Evolutionary conservation across 2,888 invertebrate genomes (phyloP).

Genomic region (Acanthosepion pharaonis): DNA sequence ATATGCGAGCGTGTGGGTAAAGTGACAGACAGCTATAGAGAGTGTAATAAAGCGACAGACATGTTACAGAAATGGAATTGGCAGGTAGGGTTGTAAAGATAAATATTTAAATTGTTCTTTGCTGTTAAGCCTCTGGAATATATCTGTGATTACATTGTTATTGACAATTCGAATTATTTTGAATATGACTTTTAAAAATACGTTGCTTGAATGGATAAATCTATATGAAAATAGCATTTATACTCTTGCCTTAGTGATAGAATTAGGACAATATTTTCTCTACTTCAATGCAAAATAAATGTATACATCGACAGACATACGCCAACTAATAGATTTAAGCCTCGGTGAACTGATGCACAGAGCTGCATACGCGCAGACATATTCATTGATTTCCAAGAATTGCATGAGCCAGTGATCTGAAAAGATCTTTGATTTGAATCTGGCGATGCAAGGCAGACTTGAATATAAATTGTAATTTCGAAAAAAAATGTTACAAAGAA

Average conservation of each 20-base stretch:
- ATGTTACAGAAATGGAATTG: neutral
- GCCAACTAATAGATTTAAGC: neutral
- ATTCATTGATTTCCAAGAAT: neutral
- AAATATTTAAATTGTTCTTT: neutral
- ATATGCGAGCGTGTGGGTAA: too few relatives aligned
- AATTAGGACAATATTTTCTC: neutral
- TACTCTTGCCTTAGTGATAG: neutral
- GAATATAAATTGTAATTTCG: neutral
- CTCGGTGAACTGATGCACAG: neutral
- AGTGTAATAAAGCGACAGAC: neutral
- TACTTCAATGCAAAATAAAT: neutral
- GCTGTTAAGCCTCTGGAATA: neutral
- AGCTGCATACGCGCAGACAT: neutral
- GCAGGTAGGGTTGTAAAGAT: too few relatives aligned
- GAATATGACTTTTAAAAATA: neutral
- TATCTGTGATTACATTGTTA: neutral
- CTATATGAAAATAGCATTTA: neutral
- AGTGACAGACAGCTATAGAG: neutral
- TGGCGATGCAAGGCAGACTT: neutral
- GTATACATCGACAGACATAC: neutral
- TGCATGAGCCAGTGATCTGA: neutral
- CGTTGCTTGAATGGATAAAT: neutral
- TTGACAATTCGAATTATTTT: neutral
- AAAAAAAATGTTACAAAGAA: neutral
- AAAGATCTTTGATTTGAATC: neutral